phyloP scores from a whole-genome alignment of 2,797 vertebrate genomes.

The Crocidura indochinensis region DNA sequence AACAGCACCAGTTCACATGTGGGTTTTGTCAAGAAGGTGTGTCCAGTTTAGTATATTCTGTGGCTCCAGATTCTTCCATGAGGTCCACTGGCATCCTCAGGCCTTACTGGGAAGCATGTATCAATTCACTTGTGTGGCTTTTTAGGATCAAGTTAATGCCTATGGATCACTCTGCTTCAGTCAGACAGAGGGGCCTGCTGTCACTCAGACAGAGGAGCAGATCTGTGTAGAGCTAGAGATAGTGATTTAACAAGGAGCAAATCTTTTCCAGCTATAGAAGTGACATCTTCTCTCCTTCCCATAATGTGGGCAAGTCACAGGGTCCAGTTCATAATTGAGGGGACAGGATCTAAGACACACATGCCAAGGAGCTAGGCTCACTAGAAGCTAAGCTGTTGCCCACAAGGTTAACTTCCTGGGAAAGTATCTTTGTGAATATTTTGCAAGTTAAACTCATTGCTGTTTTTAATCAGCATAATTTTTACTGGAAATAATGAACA shows the following conservation, averaged over 20 bases:
- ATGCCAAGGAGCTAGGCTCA: neutral
- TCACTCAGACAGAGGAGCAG: neutral
- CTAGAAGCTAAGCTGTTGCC: neutral
- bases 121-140: neutral
- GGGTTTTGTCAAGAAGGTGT: neutral
- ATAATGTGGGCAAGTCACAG: neutral
- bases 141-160: neutral
- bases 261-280: neutral
- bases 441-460: neutral
- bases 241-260: neutral
- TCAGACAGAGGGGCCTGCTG: neutral
- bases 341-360: too few relatives aligned
- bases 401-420: neutral
- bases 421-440: neutral
- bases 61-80: neutral
- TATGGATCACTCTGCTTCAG: too few relatives aligned
- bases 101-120: neutral
- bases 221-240: neutral
- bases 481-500: neutral
- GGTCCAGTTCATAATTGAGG: neutral
- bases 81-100: neutral
- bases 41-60: neutral
- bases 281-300: neutral
- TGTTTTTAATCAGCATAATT: neutral
- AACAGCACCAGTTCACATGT: neutral